Conservation (phyloP, 1,140 invertebrate species). For the Aphelenchoides avenae region DNA sequence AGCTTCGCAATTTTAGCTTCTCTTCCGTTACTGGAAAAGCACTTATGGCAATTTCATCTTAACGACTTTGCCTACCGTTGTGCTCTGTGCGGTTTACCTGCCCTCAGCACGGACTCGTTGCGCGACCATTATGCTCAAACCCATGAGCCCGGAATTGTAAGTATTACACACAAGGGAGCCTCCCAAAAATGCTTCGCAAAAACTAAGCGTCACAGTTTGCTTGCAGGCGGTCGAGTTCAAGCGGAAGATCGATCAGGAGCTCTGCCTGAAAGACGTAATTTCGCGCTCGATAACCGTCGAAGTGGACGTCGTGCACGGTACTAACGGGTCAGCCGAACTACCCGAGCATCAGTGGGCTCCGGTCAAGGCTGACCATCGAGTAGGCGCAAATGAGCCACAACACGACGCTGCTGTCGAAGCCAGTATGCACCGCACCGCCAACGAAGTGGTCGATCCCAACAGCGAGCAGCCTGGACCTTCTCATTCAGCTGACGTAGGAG, state of each 20-base stretch:
- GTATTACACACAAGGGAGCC: too few species aligned
- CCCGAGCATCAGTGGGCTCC: too few species aligned
- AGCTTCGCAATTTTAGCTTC: not conserved
- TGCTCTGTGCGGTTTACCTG: slow-evolving; percentile 3
- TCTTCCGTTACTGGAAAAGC: slow-evolving; percentile 1
- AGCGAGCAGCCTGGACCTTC: too few species aligned
- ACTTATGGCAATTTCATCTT: slow-evolving; percentile 6
- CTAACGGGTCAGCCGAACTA: too few species aligned
- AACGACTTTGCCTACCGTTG: slow-evolving; percentile 9
- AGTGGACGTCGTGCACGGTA: not conserved
- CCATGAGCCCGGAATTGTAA: slow-evolving; percentile 6
- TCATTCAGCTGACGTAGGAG: too few species aligned
- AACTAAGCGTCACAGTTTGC: too few species aligned
- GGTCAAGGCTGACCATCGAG: too few species aligned
- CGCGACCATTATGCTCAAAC: slow-evolving; percentile 4
- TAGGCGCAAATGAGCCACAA: too few species aligned
- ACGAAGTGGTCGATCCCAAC: too few species aligned
- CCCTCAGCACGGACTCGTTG: not conserved
- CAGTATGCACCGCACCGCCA: too few species aligned
- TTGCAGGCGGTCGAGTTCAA: slow-evolving; percentile 10
- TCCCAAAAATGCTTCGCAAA: too few species aligned
- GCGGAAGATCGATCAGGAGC: slow-evolving; percentile 5
- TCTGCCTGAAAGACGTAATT: slow-evolving; percentile 1
- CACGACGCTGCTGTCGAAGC: too few species aligned
- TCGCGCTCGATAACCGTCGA: slow-evolving; percentile 1